Conservation (phyloP, 2,797 vertebrate genomes). For the Corythornis leucogaster region DNA sequence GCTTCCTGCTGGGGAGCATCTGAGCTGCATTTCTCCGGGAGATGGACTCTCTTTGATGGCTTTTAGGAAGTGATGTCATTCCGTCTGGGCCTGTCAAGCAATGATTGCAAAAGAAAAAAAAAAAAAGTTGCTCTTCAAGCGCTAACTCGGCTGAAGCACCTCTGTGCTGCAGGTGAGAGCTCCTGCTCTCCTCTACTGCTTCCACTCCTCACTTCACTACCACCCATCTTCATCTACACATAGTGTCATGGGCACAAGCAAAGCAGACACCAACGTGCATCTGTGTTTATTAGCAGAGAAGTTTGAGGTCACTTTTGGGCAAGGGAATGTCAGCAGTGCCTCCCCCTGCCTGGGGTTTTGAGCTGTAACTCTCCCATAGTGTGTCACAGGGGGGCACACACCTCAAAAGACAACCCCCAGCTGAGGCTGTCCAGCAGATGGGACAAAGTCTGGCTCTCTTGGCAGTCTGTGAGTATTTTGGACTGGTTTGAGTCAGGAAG, state of each 20-base stretch:
- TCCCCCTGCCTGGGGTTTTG: not conserved
- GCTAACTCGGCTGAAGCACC: conserved; percentile 28
- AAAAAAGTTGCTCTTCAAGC: conserved; percentile 59
- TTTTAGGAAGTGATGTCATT: conserved; percentile 89
- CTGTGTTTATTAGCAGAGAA: not conserved
- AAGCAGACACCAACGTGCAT: not conserved
- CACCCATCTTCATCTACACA: not conserved
- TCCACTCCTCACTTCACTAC: not conserved
- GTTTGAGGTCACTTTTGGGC: not conserved
- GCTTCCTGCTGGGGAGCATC: conserved; percentile 83
- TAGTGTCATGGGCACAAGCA: not conserved
- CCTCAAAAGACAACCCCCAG: not conserved
- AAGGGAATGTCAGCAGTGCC: not conserved
- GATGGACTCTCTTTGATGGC: conserved; percentile 80
- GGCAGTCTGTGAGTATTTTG: not conserved
- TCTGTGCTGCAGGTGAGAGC: not conserved
- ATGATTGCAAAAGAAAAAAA: conserved; percentile 76
- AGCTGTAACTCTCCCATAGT: not conserved
- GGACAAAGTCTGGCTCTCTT: not conserved
- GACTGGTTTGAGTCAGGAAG: not conserved
- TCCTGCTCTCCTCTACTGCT: not conserved
- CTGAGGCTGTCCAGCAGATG: not conserved
- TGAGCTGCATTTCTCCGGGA: conserved; percentile 78
- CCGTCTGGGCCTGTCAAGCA: conserved; percentile 81
- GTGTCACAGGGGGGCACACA: accelerated